Conservation (phyloP, 2,888 invertebrate genomes). For the Pachydiplax longipennis region DNA sequence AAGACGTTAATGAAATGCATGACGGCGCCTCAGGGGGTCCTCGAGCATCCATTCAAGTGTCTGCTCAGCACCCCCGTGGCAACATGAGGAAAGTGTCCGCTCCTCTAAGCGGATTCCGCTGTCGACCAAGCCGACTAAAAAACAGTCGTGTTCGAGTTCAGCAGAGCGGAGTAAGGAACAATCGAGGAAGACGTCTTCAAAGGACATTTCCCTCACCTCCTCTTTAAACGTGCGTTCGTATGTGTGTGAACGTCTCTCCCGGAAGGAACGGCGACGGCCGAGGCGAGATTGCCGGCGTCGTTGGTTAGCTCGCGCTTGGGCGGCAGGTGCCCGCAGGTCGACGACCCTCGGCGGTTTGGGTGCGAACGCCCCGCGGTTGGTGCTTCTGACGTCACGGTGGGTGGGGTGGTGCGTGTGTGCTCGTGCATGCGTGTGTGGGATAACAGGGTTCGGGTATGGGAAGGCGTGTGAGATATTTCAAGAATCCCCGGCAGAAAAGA, state of each 20-base stretch:
- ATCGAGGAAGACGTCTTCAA: not conserved
- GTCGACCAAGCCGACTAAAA: not conserved
- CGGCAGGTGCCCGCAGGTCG: conserved; percentile 47
- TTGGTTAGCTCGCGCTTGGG: conserved; percentile 52
- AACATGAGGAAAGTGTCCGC: not conserved
- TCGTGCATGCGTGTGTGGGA: not conserved
- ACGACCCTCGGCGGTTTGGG: conserved; percentile 51
- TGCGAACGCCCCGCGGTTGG: conserved; percentile 23
- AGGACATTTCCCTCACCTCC: not conserved
- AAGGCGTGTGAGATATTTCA: not conserved
- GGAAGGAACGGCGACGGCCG: not conserved
- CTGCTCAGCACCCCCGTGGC: not conserved
- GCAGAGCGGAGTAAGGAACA: conserved; percentile 5
- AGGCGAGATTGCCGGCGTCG: not conserved
- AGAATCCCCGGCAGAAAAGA: not conserved
- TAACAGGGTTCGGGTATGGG: not conserved
- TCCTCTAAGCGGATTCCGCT: not conserved
- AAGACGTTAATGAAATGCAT: too few relatives aligned
- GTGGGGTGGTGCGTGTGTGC: not conserved
- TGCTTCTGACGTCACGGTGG: conserved; percentile 27
- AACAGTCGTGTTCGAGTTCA: not conserved
- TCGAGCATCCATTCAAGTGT: not conserved
- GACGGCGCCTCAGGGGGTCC: too few relatives aligned
- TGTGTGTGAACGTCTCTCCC: conserved; percentile 12
- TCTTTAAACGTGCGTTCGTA: not conserved